Percentiles rank a stretch among this genome's conserved stretches.
These are phyloP conservation scores for Clamator glandarius DNA, from an alignment of 2,797 vertebrate species.

Conservation along the genomic window DNA sequence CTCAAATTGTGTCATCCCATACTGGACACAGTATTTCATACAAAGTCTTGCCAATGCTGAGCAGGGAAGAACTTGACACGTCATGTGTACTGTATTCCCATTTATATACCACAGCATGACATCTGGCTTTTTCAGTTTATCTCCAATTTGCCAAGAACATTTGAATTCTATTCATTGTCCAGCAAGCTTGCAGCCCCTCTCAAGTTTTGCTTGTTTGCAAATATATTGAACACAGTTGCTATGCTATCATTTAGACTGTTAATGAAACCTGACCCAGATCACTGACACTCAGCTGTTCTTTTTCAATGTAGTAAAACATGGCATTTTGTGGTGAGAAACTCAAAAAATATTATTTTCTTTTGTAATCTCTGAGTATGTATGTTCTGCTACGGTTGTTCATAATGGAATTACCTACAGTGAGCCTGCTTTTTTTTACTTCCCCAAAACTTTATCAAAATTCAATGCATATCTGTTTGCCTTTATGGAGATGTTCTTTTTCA, in stretches of 20 bases:
- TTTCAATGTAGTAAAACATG: not conserved
- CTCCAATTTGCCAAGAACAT: not conserved
- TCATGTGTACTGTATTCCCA: not conserved
- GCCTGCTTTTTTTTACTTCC: not conserved
- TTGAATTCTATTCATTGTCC: not conserved
- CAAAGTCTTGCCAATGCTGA: not conserved
- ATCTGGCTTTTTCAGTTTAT: not conserved
- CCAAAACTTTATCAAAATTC: not conserved
- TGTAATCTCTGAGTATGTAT: not conserved
- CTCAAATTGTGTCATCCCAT: not conserved
- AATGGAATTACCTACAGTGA: not conserved
- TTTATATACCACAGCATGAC: not conserved
- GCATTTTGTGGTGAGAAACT: not conserved
- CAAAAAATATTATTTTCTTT: not conserved
- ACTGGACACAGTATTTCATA: not conserved
- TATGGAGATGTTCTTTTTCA: not conserved
- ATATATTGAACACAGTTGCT: not conserved
- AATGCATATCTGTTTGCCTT: not conserved
- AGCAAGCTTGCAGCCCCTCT: not conserved
- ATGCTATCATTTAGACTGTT: not conserved
- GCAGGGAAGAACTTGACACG: not conserved
- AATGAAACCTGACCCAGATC: not conserved
- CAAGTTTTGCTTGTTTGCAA: conserved; percentile 10
- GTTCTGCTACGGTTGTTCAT: not conserved
- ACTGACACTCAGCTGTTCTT: not conserved